Evolutionary conservation across 2,797 vertebrate genomes (phyloP).

Genomic region (Chrosomus eos): DNA sequence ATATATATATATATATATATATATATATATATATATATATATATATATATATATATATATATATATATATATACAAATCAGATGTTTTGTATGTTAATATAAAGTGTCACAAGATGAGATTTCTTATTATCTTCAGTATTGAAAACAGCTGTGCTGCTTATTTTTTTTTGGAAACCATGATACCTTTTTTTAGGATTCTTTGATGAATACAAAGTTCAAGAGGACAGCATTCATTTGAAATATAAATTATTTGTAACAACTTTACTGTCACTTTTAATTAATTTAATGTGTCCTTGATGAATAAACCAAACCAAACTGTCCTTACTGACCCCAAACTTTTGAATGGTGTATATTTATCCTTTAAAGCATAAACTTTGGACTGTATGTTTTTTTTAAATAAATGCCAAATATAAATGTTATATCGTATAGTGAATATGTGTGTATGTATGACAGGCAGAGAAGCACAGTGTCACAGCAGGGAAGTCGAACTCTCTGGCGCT

Average conservation of each 20-base stretch:
- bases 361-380: background rate
- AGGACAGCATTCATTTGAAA: background rate
- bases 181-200: background rate
- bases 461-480: constrained; percentile 11
- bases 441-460: background rate
- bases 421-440: background rate
- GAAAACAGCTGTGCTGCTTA: background rate
- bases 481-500: background rate
- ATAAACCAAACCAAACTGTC: no score
- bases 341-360: background rate
- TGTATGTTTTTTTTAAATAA: background rate
- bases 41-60: no score
- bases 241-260: background rate
- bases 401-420: background rate
- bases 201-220: background rate
- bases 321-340: background rate
- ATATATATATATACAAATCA: no score
- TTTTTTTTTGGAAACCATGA: background rate
- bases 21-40: no score
- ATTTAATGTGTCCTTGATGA: background rate
- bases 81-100: no score
- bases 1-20: no score
- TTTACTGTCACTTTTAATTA: background rate
- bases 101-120: background rate
- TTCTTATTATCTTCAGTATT: background rate